Evolutionary conservation across 1,140 invertebrate genomes (phyloP).

Genomic region (Caenorhabditis inopinata): DNA sequence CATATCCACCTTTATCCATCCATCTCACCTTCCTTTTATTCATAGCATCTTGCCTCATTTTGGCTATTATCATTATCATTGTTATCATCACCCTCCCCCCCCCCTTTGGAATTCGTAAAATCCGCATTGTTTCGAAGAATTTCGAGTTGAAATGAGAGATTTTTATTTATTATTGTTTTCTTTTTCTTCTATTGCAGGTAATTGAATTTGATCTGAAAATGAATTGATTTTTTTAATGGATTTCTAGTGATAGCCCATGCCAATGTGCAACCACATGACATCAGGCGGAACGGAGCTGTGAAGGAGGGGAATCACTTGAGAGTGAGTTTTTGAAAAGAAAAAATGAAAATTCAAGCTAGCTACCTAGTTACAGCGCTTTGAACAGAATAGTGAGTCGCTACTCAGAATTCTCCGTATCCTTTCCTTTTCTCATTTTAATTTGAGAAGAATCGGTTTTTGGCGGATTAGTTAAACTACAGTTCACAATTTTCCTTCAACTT

Average conservation of each 20-base stretch:
- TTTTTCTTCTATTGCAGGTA: neutral
- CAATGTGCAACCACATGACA: neutral
- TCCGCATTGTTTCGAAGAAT: neutral
- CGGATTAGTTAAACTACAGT: too few species aligned
- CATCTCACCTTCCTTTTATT: neutral
- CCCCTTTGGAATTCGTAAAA: neutral
- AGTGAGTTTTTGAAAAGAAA: too few species aligned
- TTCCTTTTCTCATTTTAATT: too few species aligned
- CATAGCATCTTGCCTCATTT: neutral
- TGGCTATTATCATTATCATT: slow-evolving; percentile 16
- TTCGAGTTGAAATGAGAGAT: neutral
- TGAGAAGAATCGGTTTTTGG: too few species aligned
- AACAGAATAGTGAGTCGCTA: too few species aligned
- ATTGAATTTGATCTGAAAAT: neutral
- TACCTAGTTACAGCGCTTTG: too few species aligned
- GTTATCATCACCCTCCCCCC: neutral
- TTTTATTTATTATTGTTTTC: slow-evolving; percentile 1
- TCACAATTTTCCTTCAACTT: too few species aligned
- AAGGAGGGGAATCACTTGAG: slow-evolving; percentile 13
- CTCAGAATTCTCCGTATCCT: too few species aligned
- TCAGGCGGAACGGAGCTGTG: neutral
- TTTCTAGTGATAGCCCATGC: neutral
- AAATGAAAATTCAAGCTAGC: too few species aligned
- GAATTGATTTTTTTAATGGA: neutral
- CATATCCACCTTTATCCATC: neutral